phyloP scores from a whole-genome alignment of 1,140 invertebrate species.

The Eciton burchellii region DNA sequence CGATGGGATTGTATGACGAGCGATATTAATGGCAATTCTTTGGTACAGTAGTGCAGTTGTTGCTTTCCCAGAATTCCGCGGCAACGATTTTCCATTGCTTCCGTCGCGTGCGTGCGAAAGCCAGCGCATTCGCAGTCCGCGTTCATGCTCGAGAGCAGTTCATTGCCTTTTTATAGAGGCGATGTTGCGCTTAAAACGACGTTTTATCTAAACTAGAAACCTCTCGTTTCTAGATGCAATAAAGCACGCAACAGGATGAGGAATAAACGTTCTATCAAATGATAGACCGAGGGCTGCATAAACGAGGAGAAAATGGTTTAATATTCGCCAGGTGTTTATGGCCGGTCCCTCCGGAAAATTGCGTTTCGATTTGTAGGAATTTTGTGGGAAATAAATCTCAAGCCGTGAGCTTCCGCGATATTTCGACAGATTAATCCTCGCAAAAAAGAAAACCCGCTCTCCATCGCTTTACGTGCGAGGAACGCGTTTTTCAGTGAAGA shows the following conservation, averaged over 20 bases:
- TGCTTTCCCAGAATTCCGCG: constrained; percentile 63
- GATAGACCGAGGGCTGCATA: constrained; percentile 21
- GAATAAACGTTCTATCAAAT: constrained; percentile 39
- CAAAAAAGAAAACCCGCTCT: neutral
- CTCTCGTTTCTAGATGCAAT: constrained; percentile 51
- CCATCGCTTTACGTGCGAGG: neutral
- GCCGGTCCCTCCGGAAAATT: neutral
- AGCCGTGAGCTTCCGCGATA: neutral
- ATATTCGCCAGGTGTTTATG: neutral
- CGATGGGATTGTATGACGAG: constrained; percentile 20
- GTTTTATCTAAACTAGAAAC: constrained; percentile 63
- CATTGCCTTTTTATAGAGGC: constrained; percentile 63
- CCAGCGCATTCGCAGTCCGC: constrained; percentile 46
- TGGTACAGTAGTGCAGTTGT: constrained; percentile 15
- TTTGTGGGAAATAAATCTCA: neutral
- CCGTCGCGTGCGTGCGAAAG: constrained; percentile 64
- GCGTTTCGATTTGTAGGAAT: neutral
- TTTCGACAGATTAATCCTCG: neutral
- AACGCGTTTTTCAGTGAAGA: neutral
- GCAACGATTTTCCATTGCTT: constrained; percentile 70
- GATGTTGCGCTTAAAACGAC: constrained; percentile 57
- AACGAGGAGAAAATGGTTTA: neutral
- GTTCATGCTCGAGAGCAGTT: constrained; percentile 63
- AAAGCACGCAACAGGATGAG: constrained; percentile 21
- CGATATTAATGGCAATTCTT: neutral